phyloP scores from a whole-genome alignment of 2,113 vertebrate genomes.

The Halichoerus grypus region DNA sequence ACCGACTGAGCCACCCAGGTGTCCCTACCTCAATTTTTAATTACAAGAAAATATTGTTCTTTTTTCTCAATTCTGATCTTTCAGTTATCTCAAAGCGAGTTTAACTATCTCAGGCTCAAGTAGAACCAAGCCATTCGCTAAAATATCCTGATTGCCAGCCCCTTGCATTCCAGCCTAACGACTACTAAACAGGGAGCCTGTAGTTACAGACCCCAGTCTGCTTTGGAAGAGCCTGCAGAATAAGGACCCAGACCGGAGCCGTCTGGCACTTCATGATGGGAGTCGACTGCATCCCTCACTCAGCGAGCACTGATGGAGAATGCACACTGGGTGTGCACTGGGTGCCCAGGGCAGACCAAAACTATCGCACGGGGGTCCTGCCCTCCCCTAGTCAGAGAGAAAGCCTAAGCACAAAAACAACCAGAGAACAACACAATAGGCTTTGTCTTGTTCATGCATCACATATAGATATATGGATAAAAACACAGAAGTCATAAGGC shows the following conservation, averaged over 20 bases:
- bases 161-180: conserved; percentile 62
- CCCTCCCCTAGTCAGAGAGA: neutral
- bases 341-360: neutral
- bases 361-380: neutral
- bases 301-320: neutral
- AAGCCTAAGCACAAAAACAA: neutral
- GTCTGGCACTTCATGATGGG: neutral
- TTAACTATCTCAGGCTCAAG: neutral
- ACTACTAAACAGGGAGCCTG: conserved; percentile 11
- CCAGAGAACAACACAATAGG: neutral
- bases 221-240: neutral
- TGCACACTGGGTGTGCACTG: fast-evolving
- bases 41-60: neutral
- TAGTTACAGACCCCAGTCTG: neutral
- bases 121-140: neutral
- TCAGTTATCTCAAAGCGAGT: conserved; percentile 7
- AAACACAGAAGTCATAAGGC: neutral
- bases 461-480: neutral
- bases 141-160: neutral
- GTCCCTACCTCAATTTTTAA: neutral
- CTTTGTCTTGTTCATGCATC: neutral
- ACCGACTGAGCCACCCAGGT: too few species aligned
- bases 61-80: neutral
- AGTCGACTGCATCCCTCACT: neutral
- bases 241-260: neutral